phyloP scores from a whole-genome alignment of 2,113 vertebrate genomes.

The Eulemur macaco region DNA sequence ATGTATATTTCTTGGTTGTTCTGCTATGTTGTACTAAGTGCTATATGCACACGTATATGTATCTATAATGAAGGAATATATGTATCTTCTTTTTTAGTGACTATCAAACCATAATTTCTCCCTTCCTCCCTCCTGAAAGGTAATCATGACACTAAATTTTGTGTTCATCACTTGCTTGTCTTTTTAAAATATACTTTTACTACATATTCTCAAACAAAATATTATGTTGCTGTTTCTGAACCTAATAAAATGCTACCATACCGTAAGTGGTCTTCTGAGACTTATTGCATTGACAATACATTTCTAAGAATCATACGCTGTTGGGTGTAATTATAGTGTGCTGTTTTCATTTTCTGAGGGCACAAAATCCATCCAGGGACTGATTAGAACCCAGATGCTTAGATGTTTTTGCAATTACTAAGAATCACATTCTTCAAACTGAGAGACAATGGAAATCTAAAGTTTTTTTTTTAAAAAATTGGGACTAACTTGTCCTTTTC shows the following conservation, averaged over 20 bases:
- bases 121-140: background rate
- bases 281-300: background rate
- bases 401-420: background rate
- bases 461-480: background rate
- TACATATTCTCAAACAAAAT: background rate
- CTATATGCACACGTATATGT: background rate
- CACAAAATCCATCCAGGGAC: background rate
- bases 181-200: slow-evolving; percentile 22
- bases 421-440: background rate
- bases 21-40: background rate
- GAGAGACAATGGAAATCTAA: background rate
- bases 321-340: background rate
- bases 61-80: background rate
- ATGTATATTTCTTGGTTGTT: background rate
- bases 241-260: background rate
- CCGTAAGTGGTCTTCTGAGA: background rate
- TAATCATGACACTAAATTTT: background rate
- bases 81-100: background rate
- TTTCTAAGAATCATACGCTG: background rate
- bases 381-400: background rate
- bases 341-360: background rate
- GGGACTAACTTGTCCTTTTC: background rate
- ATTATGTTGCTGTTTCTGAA: background rate
- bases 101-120: background rate
- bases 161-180: background rate